Conservation (phyloP, 2,888 invertebrate genomes). For the Ormyrus rosae region DNA sequence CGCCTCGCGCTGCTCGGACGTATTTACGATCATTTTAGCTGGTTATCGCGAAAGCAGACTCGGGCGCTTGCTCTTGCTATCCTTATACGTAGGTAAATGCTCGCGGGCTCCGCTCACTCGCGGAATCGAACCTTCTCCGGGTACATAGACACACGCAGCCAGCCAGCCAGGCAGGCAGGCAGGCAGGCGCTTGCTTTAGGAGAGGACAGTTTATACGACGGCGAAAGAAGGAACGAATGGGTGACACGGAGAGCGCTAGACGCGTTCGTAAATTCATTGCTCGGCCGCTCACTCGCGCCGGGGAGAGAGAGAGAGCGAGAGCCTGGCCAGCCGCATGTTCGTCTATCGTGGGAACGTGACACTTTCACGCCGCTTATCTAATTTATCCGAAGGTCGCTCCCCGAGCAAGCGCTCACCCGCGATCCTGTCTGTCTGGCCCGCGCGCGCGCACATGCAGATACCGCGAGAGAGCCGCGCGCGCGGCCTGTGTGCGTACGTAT, state of each 20-base stretch:
- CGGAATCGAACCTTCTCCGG: slow-evolving; percentile 20
- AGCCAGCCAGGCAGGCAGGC: background rate
- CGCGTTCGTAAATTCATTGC: slow-evolving; percentile 65
- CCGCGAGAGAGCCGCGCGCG: background rate
- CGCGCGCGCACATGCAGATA: background rate
- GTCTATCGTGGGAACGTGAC: slow-evolving; percentile 72
- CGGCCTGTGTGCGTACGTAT: background rate
- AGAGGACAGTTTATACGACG: slow-evolving; percentile 20
- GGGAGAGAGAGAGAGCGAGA: background rate
- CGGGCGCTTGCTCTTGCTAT: slow-evolving; percentile 9
- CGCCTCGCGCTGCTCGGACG: slow-evolving; percentile 10
- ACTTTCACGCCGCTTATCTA: slow-evolving; percentile 70
- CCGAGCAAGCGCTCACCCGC: slow-evolving; percentile 48
- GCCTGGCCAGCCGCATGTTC: slow-evolving; percentile 48
- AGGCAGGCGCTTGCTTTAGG: background rate
- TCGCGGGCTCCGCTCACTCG: slow-evolving; percentile 4
- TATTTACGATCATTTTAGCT: slow-evolving; percentile 57
- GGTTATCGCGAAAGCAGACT: slow-evolving; percentile 47
- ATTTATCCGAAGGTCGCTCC: slow-evolving; percentile 68
- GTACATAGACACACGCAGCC: too few species aligned
- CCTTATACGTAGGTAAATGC: slow-evolving; percentile 51
- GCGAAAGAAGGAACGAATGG: slow-evolving; percentile 49
- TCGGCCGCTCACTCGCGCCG: slow-evolving; percentile 37
- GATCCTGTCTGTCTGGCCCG: slow-evolving; percentile 50
- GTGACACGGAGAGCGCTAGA: slow-evolving; percentile 56